A percentile compares a stretch with the other conserved stretches of the same genome.
phyloP scores from a whole-genome alignment of 1,140 invertebrate species.

The Pseudoatta argentina region DNA sequence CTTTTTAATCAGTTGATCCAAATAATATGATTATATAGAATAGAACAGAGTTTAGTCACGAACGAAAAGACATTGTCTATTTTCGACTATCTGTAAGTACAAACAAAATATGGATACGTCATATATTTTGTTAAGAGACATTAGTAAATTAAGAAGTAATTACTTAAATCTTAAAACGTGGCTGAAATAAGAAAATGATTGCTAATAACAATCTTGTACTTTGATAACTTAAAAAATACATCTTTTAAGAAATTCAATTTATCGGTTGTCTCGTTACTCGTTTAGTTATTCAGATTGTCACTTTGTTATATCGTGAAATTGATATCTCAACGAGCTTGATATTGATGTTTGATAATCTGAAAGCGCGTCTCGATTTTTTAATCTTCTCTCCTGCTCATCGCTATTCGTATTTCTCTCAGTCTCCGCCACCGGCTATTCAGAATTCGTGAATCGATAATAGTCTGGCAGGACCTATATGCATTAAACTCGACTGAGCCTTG shows the following conservation, averaged over 20 bases:
- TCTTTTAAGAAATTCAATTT: neutral
- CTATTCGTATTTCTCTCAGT: constrained; percentile 32
- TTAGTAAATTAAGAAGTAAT: neutral
- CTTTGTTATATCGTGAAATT: constrained; percentile 10
- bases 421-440: constrained; percentile 33
- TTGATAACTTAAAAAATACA: neutral
- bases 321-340: constrained; percentile 26
- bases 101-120: neutral
- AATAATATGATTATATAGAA: too few species aligned
- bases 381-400: constrained; percentile 23
- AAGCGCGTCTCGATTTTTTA: constrained; percentile 23
- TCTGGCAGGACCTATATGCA: constrained; percentile 32
- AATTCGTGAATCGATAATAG: constrained; percentile 68
- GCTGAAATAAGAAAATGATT: neutral
- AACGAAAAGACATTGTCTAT: too few species aligned
- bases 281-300: constrained; percentile 33
- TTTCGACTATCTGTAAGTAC: neutral
- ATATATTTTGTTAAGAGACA: neutral
- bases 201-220: neutral
- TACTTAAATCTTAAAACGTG: neutral
- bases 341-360: constrained; percentile 19
- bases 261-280: neutral
- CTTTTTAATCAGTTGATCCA: too few species aligned
- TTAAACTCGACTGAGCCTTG: neutral
- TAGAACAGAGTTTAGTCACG: too few species aligned